Conservation (phyloP, 2,888 invertebrate genomes). For the Protophormia terraenovae region DNA sequence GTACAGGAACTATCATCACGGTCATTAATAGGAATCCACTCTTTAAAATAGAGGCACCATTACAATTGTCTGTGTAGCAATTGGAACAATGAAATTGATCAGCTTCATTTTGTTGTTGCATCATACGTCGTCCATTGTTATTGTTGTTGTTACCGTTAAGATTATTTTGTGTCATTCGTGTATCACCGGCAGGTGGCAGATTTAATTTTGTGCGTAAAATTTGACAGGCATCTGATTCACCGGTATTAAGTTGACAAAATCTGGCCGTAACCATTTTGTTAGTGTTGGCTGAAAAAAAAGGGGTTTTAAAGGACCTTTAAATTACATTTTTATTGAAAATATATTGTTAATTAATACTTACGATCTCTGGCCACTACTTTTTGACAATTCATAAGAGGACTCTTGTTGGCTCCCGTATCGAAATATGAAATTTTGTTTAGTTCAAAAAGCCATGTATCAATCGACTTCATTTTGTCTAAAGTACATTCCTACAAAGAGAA, state of each 20-base stretch:
- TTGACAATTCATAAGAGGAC: conserved; percentile 81
- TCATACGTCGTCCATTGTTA: conserved; percentile 60
- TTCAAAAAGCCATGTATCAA: conserved; percentile 79
- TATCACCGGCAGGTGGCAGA: conserved; percentile 42
- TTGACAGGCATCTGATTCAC: conserved; percentile 78
- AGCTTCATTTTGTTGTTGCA: conserved; percentile 60
- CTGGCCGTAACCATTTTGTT: conserved; percentile 77
- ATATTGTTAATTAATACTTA: conserved; percentile 71
- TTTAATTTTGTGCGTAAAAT: conserved; percentile 75
- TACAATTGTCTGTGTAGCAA: conserved; percentile 77
- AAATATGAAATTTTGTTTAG: conserved; percentile 81
- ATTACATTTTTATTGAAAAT: not conserved
- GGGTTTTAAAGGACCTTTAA: too few relatives aligned
- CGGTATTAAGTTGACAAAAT: conserved; percentile 79
- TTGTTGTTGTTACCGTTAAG: conserved; percentile 56
- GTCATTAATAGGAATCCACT: conserved; percentile 1
- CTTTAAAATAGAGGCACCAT: conserved; percentile 72
- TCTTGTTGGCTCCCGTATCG: conserved; percentile 74
- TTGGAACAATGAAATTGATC: conserved; percentile 78
- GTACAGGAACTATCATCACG: conserved; percentile 38
- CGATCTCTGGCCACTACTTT: conserved; percentile 80
- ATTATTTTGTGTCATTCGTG: conserved; percentile 40
- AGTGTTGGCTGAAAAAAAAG: conserved; percentile 71
- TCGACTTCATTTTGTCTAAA: conserved; percentile 77
- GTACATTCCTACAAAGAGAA: conserved; percentile 76